phyloP scores from a whole-genome alignment of 2,888 invertebrate species.

The Heterodera filipjevi region DNA sequence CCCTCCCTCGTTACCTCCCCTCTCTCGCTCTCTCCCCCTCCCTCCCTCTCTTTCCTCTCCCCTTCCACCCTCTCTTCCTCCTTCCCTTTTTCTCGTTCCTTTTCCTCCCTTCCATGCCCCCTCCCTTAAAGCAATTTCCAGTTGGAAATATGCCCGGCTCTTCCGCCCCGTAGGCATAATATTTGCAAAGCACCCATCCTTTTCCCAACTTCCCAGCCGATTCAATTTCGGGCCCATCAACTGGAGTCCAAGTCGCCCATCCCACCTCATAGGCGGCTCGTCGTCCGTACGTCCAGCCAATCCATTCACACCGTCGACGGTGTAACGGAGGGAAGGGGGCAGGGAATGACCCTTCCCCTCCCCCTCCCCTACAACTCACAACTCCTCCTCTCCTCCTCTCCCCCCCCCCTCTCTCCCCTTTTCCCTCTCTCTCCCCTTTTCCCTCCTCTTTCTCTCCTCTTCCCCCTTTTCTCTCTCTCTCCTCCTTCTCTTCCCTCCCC shows the following conservation, averaged over 20 bases:
- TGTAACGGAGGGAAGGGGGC: background rate
- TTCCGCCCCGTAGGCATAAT: background rate
- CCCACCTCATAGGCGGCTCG: background rate
- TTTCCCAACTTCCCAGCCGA: conserved; percentile 3
- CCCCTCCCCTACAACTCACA: too few species aligned
- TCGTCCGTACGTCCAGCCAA: background rate
- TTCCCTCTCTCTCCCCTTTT: background rate
- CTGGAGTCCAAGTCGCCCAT: background rate
- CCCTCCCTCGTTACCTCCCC: too few species aligned
- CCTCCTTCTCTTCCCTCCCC: background rate
- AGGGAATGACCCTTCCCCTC: background rate
- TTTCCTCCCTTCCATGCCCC: too few species aligned
- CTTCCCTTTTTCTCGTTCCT: too few species aligned
- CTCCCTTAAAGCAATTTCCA: background rate
- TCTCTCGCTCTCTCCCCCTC: too few species aligned
- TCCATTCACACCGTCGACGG: background rate
- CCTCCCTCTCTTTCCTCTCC: background rate
- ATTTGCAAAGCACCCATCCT: conserved; percentile 3
- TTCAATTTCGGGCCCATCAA: conserved; percentile 4
- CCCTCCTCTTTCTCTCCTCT: background rate
- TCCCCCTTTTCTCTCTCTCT: too few species aligned
- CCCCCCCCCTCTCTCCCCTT: background rate
- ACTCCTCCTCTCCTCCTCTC: too few species aligned
- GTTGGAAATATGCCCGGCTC: background rate
- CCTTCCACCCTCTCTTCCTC: too few species aligned